Evolutionary conservation across 2,888 invertebrate species (phyloP), one percentile per base, ranked within the genome.

Genomic region (Xestia rhomboidea): DNA sequence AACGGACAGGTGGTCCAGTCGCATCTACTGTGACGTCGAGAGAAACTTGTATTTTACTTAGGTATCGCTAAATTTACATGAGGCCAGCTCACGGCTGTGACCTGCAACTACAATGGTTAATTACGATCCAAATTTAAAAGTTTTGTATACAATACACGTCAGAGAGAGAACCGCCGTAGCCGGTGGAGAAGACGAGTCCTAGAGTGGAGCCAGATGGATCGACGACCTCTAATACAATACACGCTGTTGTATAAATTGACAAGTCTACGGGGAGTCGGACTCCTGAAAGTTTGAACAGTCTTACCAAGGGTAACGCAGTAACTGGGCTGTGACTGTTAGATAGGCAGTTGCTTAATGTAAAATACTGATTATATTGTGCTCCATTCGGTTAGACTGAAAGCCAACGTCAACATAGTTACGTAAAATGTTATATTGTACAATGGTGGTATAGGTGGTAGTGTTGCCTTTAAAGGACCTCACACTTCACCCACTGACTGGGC

Each of bases 21-120:
- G 64, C 82, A 83, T 82, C 82, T 82, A 76, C 83, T 46, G 78
- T 82, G 82, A 72, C 82, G 86, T 77, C 10, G 46, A n/a, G 27
- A 67, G 38, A 81, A 86, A 77, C 82, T 41, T 34, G 83, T 86
- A 77, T 86, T 68, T 44, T 68, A 51, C 30, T 68, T 68, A 57
- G 30, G 15, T 30, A 54, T 30, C 34, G 54, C 67, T 63, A 63
- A 68, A 73, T 81, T 81, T 72, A 21, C 68, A 46, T 44, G 67
- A 49, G 81, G 51, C 62, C 71, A 51, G 44, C 27, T 49, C 15
- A 34, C 24, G 41, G 49, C n/a, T 8, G 7, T 63, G 54, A 54
- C 67, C 78, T 5, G 30, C 11, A 11, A 44, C 49, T 51, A 46
- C 21, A 10, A 51, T 38, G 27, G 34, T 0, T 24, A 24, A 44